These are phyloP conservation scores for Bujurquina vittata DNA, from an alignment of 2,113 vertebrate species.

Conservation along the genomic window DNA sequence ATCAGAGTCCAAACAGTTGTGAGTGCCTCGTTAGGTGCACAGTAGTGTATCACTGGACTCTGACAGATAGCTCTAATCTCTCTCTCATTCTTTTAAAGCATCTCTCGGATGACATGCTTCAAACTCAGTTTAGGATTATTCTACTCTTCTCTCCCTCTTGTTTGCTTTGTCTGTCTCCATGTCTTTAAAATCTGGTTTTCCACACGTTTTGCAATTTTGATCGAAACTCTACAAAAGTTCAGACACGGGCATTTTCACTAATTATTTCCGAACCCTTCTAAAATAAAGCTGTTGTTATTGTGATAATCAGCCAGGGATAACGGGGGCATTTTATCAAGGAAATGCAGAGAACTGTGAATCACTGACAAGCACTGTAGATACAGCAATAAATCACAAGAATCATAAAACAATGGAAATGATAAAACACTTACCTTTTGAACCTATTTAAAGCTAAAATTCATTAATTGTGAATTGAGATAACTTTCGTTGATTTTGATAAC, in stretches of 20 bases:
- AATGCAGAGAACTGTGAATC: background rate
- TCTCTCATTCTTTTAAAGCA: background rate
- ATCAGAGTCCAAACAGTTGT: slow-evolving; percentile 59
- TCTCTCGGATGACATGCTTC: background rate
- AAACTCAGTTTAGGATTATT: background rate
- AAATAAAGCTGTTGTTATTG: background rate
- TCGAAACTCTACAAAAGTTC: background rate
- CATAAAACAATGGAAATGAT: background rate
- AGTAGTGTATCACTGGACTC: slow-evolving; percentile 42
- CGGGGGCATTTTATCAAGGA: background rate
- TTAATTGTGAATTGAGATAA: slow-evolving; percentile 1
- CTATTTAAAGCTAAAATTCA: background rate
- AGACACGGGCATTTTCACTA: background rate
- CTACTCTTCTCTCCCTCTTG: background rate
- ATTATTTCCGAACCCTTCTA: background rate
- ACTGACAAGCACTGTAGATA: background rate
- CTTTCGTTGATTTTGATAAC: background rate
- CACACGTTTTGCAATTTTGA: background rate
- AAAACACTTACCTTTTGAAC: slow-evolving; percentile 5
- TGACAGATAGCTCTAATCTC: slow-evolving; percentile 18
- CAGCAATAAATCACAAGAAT: background rate
- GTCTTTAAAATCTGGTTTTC: background rate
- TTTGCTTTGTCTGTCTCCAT: background rate
- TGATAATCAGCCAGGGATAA: background rate
- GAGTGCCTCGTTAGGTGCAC: slow-evolving; percentile 47